A percentile compares a stretch with the other conserved stretches of the same genome.
Evolutionary conservation across 2,888 invertebrate species (phyloP).

Genomic region (Oscheius sp.): DNA sequence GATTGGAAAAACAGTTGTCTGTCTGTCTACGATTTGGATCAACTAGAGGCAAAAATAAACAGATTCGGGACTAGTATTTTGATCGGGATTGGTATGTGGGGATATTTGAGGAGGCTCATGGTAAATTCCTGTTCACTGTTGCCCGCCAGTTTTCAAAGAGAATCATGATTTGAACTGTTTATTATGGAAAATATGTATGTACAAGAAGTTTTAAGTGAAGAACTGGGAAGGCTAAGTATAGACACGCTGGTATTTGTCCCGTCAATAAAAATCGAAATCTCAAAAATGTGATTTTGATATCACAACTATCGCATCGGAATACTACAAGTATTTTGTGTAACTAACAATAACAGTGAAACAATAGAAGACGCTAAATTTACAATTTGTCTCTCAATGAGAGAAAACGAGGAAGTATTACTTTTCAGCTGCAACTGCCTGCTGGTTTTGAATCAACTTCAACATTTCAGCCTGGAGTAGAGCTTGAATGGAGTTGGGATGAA

Average conservation of each 20-base stretch:
- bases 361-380: neutral
- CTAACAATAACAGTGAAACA: conserved; percentile 18
- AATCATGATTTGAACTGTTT: neutral
- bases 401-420: neutral
- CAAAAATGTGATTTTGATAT: conserved; percentile 15
- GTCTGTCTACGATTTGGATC: too few relatives aligned
- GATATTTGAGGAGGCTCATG: too few relatives aligned
- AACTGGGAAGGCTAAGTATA: conserved; percentile 31
- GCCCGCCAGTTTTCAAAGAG: too few relatives aligned
- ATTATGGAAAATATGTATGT: neutral
- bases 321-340: neutral
- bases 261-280: conserved; percentile 29
- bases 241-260: conserved; percentile 22
- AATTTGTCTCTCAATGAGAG: neutral
- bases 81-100: too few relatives aligned
- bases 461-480: conserved; percentile 24
- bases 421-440: conserved; percentile 1
- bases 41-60: too few relatives aligned
- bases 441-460: conserved; percentile 11
- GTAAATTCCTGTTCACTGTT: too few relatives aligned
- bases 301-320: conserved; percentile 32
- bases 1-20: too few relatives aligned
- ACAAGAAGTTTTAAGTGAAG: conserved; percentile 11
- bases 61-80: too few relatives aligned
- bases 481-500: conserved; percentile 13